These are phyloP conservation scores for Halcyon leucocephala DNA, from an alignment of 2,797 vertebrate genomes.

Conservation along the genomic window DNA sequence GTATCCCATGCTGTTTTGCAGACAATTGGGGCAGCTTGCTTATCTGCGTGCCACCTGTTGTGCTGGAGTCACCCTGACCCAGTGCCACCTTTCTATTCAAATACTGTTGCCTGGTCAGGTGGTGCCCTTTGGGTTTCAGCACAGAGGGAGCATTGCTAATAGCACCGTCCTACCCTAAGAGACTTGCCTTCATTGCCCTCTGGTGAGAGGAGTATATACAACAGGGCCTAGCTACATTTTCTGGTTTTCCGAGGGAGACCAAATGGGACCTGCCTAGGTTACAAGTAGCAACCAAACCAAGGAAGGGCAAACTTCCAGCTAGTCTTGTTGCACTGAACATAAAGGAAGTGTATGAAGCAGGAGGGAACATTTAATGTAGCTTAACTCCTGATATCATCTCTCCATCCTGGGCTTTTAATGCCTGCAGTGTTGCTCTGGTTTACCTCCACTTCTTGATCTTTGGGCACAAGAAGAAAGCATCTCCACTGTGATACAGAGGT, in stretches of 20 bases:
- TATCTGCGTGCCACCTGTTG: slow-evolving; percentile 51
- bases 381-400: not conserved
- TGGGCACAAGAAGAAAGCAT: not conserved
- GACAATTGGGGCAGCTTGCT: slow-evolving; percentile 12
- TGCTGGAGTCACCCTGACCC: slow-evolving; percentile 42
- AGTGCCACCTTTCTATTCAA: slow-evolving; percentile 43
- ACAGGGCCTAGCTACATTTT: not conserved
- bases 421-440: not conserved
- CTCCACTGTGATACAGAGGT: not conserved
- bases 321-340: not conserved
- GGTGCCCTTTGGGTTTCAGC: slow-evolving; percentile 1
- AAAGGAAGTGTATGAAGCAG: not conserved
- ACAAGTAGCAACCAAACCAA: not conserved
- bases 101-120: not conserved
- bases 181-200: slow-evolving; percentile 55
- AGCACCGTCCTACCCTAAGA: not conserved
- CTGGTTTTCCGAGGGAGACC: not conserved
- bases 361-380: not conserved
- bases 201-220: slow-evolving; percentile 43
- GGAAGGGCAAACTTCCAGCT: not conserved
- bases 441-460: not conserved
- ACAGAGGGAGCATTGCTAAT: not conserved
- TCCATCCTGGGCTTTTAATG: not conserved
- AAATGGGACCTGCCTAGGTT: not conserved
- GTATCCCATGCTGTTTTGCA: not conserved